Percentiles rank a stretch among this genome's conserved stretches.
Conservation (phyloP, 2,113 vertebrate genomes). For the Brevimyrus niger region DNA sequence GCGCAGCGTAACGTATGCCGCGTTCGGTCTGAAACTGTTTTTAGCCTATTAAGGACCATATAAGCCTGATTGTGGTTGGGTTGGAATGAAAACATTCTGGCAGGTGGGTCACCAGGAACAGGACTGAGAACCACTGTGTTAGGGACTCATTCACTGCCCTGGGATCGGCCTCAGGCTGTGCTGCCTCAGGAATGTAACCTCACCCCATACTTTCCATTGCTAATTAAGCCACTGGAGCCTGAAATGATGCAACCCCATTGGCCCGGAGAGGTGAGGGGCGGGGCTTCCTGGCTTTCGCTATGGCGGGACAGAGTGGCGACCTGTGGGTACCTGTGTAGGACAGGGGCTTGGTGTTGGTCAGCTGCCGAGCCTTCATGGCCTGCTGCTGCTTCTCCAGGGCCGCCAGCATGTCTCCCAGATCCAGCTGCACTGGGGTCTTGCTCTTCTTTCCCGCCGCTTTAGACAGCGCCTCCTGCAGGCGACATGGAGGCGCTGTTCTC, state of each 20-base stretch:
- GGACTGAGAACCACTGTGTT: too few relatives aligned
- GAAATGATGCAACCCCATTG: not conserved
- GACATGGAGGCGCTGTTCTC: not conserved
- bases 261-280: not conserved
- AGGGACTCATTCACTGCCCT: not conserved
- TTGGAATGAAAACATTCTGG: too few relatives aligned
- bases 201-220: not conserved
- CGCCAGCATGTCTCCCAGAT: conserved; percentile 93
- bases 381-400: conserved; percentile 94
- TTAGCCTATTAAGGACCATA: too few relatives aligned
- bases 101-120: too few relatives aligned
- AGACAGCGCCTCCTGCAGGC: conserved; percentile 79
- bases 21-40: too few relatives aligned
- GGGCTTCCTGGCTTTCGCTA: too few relatives aligned
- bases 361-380: conserved; percentile 89
- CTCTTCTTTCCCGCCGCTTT: conserved; percentile 98
- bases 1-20: too few relatives aligned
- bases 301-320: not conserved
- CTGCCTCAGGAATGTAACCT: not conserved
- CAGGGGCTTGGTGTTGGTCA: conserved; percentile 89
- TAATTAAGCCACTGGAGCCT: not conserved
- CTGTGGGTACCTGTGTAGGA: conserved; percentile 71
- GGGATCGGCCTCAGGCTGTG: not conserved
- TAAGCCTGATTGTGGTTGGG: not conserved
- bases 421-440: conserved; percentile 87